phyloP scores from a whole-genome alignment of 2,888 invertebrate species.

The Pseudococcus jackbeardsleyi region DNA sequence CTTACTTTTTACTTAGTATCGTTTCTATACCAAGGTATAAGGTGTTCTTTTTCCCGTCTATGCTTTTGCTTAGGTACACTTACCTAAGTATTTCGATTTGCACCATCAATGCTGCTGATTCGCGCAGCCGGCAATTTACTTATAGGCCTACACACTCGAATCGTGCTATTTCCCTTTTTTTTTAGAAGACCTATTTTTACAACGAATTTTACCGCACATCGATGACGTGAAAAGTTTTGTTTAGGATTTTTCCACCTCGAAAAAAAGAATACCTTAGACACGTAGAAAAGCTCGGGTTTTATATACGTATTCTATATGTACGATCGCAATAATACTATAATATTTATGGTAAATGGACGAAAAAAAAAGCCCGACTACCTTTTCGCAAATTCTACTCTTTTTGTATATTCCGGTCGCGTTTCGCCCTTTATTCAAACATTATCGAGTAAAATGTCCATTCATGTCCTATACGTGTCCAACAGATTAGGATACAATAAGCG shows the following conservation, averaged over 20 bases:
- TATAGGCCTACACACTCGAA: not conserved
- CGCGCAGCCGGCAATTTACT: not conserved
- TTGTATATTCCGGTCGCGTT: slow-evolving; percentile 35
- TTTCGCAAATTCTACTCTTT: not conserved
- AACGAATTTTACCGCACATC: slow-evolving; percentile 5
- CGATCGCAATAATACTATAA: slow-evolving; percentile 29
- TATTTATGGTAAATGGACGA: slow-evolving; percentile 44
- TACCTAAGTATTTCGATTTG: not conserved
- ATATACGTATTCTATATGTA: not conserved
- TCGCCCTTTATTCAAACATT: slow-evolving; percentile 45
- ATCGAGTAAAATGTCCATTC: slow-evolving; percentile 47
- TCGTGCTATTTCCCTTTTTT: not conserved
- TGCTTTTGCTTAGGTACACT: not conserved
- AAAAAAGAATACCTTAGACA: not conserved
- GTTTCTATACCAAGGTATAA: not conserved
- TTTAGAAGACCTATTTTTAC: not conserved
- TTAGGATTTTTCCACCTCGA: not conserved
- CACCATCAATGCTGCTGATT: not conserved
- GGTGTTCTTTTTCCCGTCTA: slow-evolving; percentile 8
- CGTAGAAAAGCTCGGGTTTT: not conserved
- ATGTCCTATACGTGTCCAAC: slow-evolving; percentile 31
- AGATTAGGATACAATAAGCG: slow-evolving; percentile 39
- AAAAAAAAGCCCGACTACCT: not conserved
- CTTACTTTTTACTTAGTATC: slow-evolving; percentile 29
- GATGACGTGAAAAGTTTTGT: slow-evolving; percentile 2